Evolutionary conservation across 1,140 invertebrate species (phyloP), one percentile per base, ranked within the genome.

Genomic region (Drosophila malerkotliana): DNA sequence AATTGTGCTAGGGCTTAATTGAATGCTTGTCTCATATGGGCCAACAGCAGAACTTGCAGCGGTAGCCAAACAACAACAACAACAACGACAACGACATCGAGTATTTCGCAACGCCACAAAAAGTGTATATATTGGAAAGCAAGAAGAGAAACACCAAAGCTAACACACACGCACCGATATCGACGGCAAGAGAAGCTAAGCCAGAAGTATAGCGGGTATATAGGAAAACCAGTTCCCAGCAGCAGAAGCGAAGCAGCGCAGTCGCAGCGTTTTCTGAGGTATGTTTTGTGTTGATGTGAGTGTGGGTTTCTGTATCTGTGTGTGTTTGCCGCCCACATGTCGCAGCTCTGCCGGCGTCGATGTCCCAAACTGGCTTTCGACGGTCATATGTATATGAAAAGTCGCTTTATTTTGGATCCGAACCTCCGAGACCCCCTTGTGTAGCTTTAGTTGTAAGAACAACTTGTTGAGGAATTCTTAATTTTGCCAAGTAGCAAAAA

Each of bases 21-120:
- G 83, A 85, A 85, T 77, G 77, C 77, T 56, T 85, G 80, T 82
- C 62, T 66, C 79, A 75, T 66, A 80, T 79, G 79, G 80, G 51
- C 45, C 47, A 59, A 63, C 41, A 9, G 41, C 59, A 71, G 60
- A 62, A 60, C 59, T 56, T 55, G 48, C 60, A 72, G 15, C 54
- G 60, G 15, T 53, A 54, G 3, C 52, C 41, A 30, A 34, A 28
- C 44, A 56, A 53, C 59, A 71, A 12, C 53, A 59, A 24, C 60
- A 52, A 2, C 51, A 49, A 30, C 41, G 21, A 39, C 49, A 56
- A 57, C 44, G 9, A 49, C 41, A 78, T 26, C 66, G 51, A 72
- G 69, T 76, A 74, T 83, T 82, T 75, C 75, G 71, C 80, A 82
- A 81, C 54, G 60, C 63, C 57, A 72, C 57, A 73, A 71, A 81